These are phyloP conservation scores for Malacoraja senta DNA, from an alignment of 2,797 vertebrate species.

Conservation along the genomic window DNA sequence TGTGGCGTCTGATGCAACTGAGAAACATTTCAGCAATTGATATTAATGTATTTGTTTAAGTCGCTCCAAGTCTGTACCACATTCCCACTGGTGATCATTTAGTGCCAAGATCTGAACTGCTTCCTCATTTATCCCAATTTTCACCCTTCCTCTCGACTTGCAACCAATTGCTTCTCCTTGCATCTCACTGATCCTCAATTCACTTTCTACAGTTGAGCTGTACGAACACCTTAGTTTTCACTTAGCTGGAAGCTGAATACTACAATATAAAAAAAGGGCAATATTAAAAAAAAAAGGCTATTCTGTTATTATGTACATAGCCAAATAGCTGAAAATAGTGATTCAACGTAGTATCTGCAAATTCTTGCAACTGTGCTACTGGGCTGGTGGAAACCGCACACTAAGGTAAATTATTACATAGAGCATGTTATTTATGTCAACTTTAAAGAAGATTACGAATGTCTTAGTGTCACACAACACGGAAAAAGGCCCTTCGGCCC, in stretches of 20 bases:
- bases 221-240: neutral
- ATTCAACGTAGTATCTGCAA: constrained; percentile 61
- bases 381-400: constrained; percentile 65
- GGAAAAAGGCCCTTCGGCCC: neutral
- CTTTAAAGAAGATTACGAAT: no score
- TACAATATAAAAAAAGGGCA: neutral
- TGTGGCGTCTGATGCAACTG: neutral
- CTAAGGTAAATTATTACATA: constrained; percentile 47
- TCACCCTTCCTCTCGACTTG: neutral
- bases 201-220: neutral
- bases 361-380: constrained; percentile 61
- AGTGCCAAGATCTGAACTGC: neutral
- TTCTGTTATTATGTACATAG: no score
- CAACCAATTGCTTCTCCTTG: neutral
- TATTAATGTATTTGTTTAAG: neutral
- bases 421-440: neutral
- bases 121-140: neutral
- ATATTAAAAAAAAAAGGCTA: no score
- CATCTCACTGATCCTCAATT: no score
- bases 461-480: no score
- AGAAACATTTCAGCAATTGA: neutral
- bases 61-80: neutral
- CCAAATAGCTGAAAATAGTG: constrained; percentile 45
- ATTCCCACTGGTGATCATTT: neutral
- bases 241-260: neutral